Conservation (phyloP, 1,140 invertebrate genomes). For the Kradibia gibbosae region DNA sequence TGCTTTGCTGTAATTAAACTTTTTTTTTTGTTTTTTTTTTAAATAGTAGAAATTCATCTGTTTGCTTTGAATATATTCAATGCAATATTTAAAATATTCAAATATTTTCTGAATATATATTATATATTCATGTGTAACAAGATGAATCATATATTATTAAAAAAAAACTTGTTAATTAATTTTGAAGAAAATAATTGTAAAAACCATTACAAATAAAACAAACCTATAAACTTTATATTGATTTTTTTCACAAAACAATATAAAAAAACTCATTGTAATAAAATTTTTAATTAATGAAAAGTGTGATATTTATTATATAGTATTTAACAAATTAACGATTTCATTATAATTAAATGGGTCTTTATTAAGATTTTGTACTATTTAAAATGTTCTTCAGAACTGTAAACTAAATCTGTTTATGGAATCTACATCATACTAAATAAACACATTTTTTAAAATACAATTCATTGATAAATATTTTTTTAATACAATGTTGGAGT, state of each 20-base stretch:
- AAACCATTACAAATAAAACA: too few relatives aligned
- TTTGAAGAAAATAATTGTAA: not conserved
- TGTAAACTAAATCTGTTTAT: too few relatives aligned
- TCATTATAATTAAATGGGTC: slow-evolving; percentile 3
- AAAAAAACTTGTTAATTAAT: not conserved
- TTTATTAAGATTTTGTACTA: slow-evolving; percentile 20
- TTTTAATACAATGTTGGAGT: not conserved
- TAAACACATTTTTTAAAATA: too few relatives aligned
- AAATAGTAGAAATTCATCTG: not conserved
- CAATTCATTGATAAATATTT: too few relatives aligned
- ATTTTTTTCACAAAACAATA: too few relatives aligned
- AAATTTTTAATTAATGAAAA: too few relatives aligned
- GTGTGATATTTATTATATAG: slow-evolving; percentile 33
- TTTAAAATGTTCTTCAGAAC: slow-evolving; percentile 14
- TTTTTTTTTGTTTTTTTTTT: too few relatives aligned
- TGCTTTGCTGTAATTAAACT: too few relatives aligned
- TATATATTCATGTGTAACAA: not conserved
- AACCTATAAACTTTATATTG: too few relatives aligned
- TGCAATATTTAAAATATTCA: not conserved
- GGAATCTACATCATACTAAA: too few relatives aligned
- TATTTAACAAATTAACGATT: slow-evolving; percentile 31
- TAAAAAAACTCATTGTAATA: too few relatives aligned
- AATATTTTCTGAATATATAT: too few relatives aligned
- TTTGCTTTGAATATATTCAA: not conserved
- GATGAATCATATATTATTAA: not conserved